These are phyloP conservation scores for Hormiphora californensis DNA, from an alignment of 37 sponge, comb jelly and placozoan species.

Conservation along the genomic window DNA sequence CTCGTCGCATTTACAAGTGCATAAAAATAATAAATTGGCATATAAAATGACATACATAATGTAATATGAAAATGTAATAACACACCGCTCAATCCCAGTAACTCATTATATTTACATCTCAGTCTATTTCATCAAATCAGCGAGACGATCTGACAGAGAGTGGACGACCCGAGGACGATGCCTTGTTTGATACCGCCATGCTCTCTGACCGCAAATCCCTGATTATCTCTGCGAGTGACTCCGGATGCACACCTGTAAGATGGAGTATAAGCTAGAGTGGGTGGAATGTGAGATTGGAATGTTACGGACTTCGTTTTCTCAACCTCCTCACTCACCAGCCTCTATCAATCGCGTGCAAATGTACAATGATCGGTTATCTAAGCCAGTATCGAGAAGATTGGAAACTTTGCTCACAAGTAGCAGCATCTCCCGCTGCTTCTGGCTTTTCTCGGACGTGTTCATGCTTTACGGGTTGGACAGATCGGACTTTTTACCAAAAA, in stretches of 20 bases:
- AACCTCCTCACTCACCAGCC: background rate
- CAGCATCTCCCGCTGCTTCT: slow-evolving; percentile 14
- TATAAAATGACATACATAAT: too few relatives aligned
- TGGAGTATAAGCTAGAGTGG: background rate
- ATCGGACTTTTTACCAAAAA: too few relatives aligned
- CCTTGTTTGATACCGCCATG: too few relatives aligned
- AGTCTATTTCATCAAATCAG: too few relatives aligned
- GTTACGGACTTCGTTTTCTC: too few relatives aligned
- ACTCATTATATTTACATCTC: too few relatives aligned
- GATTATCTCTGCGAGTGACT: slow-evolving; percentile 23
- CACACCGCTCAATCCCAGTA: too few relatives aligned
- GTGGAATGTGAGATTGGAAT: background rate
- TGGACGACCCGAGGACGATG: background rate
- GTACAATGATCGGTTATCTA: slow-evolving; percentile 46
- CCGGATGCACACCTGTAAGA: slow-evolving; percentile 40
- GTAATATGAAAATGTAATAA: too few relatives aligned
- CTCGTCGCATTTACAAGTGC: too few relatives aligned
- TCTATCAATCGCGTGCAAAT: slow-evolving; percentile 37
- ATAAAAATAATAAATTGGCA: too few relatives aligned
- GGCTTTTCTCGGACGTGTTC: slow-evolving; percentile 53
- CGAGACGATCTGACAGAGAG: slow-evolving; percentile 4
- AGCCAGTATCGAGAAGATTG: slow-evolving; percentile 41
- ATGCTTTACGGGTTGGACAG: too few relatives aligned
- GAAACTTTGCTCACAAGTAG: slow-evolving; percentile 39
- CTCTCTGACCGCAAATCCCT: slow-evolving; percentile 26